Conservation (phyloP, 2,113 vertebrate species). For the Baryphthengus martii region DNA sequence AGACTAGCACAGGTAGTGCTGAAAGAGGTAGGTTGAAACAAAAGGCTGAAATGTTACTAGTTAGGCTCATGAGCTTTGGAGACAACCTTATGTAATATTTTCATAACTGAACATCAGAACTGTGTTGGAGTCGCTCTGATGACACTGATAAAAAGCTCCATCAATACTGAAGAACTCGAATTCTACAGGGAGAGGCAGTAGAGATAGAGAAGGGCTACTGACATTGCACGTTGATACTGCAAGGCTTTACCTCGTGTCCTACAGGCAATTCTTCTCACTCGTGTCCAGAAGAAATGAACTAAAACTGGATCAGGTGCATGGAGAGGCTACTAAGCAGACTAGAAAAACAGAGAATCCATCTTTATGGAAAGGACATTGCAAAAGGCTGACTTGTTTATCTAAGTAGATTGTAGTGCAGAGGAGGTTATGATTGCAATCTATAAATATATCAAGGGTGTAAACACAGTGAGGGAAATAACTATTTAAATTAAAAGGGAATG, state of each 20-base stretch:
- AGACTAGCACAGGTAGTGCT: not conserved
- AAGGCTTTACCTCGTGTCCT: not conserved
- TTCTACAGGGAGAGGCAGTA: not conserved
- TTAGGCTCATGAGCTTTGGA: not conserved
- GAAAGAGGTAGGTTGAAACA: not conserved
- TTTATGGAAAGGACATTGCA: not conserved
- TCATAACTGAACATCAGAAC: not conserved
- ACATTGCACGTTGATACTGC: not conserved
- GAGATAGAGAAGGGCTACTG: not conserved
- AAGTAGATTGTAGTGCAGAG: not conserved
- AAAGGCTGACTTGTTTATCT: not conserved
- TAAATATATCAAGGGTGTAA: conserved; percentile 7
- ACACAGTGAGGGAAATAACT: not conserved
- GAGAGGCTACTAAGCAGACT: not conserved
- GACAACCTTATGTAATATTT: not conserved
- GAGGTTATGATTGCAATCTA: not conserved
- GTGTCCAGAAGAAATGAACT: not conserved
- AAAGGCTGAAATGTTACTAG: not conserved
- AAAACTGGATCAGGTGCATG: not conserved
- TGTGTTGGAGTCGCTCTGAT: not conserved
- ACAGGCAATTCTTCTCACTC: not conserved
- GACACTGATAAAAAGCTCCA: not conserved
- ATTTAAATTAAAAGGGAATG: conserved; percentile 16
- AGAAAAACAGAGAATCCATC: not conserved
- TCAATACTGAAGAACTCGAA: not conserved